Evolutionary conservation across 2,113 vertebrate genomes (phyloP), one percentile per base, ranked within the genome.

Genomic region (Polypterus senegalus): DNA sequence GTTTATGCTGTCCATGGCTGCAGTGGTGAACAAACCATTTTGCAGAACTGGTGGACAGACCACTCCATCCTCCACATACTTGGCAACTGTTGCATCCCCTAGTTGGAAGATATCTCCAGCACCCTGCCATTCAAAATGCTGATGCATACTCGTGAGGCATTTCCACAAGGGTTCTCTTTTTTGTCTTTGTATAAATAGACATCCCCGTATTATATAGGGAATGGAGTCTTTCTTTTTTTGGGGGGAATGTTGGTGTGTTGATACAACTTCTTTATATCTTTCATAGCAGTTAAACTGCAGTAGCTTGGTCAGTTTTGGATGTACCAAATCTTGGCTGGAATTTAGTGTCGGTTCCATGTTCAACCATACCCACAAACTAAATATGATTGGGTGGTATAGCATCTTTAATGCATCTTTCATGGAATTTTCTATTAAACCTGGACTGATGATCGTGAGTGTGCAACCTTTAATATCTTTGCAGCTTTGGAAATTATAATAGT

Each of bases 221-320:
- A 60, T 60, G 53, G 6, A 5, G 64, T 60, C 3, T 69, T 61
- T 4, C 61, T 4, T 46, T 63, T 51, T 62, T 61, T 61, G 27
- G 27, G 27, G 27, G 4, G 66, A 61, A 10, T 68, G 68, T 10
- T 57, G 61, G n/a, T 68, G 62, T 1, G 47, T 59, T 7, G 27
- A 43, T 46, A 54, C 45, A 3, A 49, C 66, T 46, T 64, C 69
- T 59, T 65, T 70, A 54, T 58, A 67, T n/a, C n/a, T 54, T 11
- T 65, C 3, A 27, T 52, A 67, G 53, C 66, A 70, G 59, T 70
- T 70, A 55, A 53, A 67, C 59, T 67, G 62, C 5, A 67, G 27
- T 3, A 6, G 62, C 62, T 9, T 54, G 45, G 27, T 61, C 66
- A 4, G 62, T 47, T 47, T 59, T 57, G 54, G 64, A 9, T 7